phyloP scores from a whole-genome alignment of 1,140 invertebrate species.

The Antheraea mylitta region DNA sequence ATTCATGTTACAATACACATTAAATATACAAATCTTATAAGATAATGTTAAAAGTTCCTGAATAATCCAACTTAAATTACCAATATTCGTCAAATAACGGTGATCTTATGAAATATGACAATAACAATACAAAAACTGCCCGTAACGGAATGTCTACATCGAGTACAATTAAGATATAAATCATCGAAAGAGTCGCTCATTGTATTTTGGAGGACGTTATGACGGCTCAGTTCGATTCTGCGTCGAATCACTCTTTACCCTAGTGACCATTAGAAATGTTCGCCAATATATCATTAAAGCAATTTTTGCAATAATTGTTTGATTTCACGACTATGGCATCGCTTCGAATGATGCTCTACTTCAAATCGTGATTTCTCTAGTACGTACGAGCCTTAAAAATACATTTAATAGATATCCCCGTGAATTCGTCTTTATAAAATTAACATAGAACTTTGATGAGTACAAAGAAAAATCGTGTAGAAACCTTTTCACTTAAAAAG shows the following conservation, averaged over 20 bases:
- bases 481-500: too few species aligned
- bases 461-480: too few species aligned
- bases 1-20: too few species aligned
- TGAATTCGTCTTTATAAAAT: too few species aligned
- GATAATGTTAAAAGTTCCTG: background rate
- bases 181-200: conserved; percentile 61
- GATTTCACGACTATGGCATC: conserved; percentile 38
- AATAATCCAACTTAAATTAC: background rate
- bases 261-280: conserved; percentile 66
- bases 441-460: too few species aligned
- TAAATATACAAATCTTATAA: too few species aligned
- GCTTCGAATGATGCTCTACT: conserved; percentile 53
- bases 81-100: background rate
- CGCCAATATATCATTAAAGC: conserved; percentile 78
- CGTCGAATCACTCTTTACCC: conserved; percentile 51
- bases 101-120: conserved; percentile 41
- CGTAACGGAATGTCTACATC: conserved; percentile 37
- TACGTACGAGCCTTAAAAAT: too few species aligned
- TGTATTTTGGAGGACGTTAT: conserved; percentile 72
- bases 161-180: conserved; percentile 70
- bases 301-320: conserved; percentile 78
- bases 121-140: conserved; percentile 43
- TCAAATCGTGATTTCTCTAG: conserved; percentile 3
- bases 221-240: conserved; percentile 55
- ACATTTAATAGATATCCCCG: too few species aligned